Evolutionary conservation across 2,113 vertebrate species (phyloP).

Genomic region (Calyptommatus sinebrachiatus): DNA sequence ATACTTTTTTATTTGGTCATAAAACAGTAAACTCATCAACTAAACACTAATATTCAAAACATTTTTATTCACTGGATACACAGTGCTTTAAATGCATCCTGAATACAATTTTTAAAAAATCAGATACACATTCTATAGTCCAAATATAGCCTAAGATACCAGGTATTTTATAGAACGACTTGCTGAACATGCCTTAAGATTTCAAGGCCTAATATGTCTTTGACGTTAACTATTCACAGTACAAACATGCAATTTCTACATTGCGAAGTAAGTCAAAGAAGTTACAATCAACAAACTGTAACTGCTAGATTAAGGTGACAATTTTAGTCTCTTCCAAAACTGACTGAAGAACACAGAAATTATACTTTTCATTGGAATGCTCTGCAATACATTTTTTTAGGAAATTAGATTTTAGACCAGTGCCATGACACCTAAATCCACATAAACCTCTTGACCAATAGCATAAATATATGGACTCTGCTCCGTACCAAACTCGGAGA

Average conservation of each 20-base stretch:
- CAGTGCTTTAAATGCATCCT: slow-evolving; percentile 57
- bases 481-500: slow-evolving; percentile 43
- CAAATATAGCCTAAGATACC: slow-evolving; percentile 47
- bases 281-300: slow-evolving; percentile 37
- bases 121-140: slow-evolving; percentile 60
- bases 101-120: slow-evolving; percentile 62
- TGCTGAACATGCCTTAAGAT: slow-evolving; percentile 56
- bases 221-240: slow-evolving; percentile 57
- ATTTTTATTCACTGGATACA: slow-evolving; percentile 66
- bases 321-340: slow-evolving; percentile 21
- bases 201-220: slow-evolving; percentile 16
- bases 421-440: slow-evolving; percentile 36
- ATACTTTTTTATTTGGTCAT: slow-evolving; percentile 75
- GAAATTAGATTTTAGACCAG: background rate
- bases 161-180: slow-evolving; percentile 40
- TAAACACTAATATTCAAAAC: slow-evolving; percentile 71
- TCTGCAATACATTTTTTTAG: slow-evolving; percentile 1
- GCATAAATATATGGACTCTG: slow-evolving; percentile 4
- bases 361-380: too few relatives aligned
- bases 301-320: background rate
- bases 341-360: background rate
- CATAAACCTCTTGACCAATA: background rate
- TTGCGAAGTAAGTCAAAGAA: slow-evolving; percentile 32
- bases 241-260: slow-evolving; percentile 51
- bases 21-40: slow-evolving; percentile 63